Base-by-base conservation (phyloP, 2,888 invertebrate species). In the Dorcus hopei region DNA sequence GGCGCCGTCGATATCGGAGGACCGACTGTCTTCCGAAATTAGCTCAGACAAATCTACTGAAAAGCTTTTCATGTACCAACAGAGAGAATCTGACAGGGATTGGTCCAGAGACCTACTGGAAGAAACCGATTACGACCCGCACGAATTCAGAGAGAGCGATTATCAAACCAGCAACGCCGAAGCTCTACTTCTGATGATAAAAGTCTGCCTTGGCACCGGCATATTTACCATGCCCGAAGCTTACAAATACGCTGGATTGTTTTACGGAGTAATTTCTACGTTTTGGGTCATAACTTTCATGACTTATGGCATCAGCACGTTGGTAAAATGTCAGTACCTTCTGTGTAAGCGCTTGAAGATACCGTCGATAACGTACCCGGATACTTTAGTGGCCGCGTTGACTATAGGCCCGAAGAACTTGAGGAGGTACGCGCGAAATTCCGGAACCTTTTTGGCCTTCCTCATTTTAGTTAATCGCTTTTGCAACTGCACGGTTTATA, bases 301-400 rank as follows among this genome's bases (percentile, higher is more conserved):
- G 26, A 52, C 19, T 23, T 57, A 57, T 23, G 51, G 51, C 38
- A 16, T 57, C 9, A 42, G 41, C 33, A 47, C 40, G 23, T 26
- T 57, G 51, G 52, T 57, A 38, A 57, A 47, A 40, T 57, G 57
- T 8, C 57, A 57, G n/a, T 52, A 47, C 9, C 6, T 52, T 9
- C 41, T 57, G 39, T 57, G 52, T 40, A 57, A 57, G 33, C 14
- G 57, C 47, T 16, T 51, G 4, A 57, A 23, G 11, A 39, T 57
- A 9, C 57, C 57, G 5, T 39, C 47, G 14, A 26, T 57, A 26
- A 40, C 52, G 0, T 52, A 47, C 33, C 47, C 57, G 9, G 57
- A 57, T 26, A 57, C 57, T 1, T 14, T 57, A 16, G 39, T 57
- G 26, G 57, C 57, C 9, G 57, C 57, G 3, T 47, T 57, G 23